Evolutionary conservation across 2,797 vertebrate species (phyloP).

Genomic region (Pipistrellus kuhlii): DNA sequence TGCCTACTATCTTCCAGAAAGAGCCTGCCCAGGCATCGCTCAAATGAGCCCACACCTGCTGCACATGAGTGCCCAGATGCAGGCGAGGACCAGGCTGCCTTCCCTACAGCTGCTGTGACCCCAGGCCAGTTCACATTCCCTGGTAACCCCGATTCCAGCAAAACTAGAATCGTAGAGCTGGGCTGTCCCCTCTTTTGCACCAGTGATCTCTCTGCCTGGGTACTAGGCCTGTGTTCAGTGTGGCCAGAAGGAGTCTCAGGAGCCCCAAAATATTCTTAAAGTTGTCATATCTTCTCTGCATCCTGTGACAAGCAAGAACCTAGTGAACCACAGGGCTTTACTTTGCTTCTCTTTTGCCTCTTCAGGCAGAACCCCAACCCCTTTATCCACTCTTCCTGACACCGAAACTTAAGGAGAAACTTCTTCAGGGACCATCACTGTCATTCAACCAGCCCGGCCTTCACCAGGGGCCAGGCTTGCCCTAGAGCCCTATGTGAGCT

Average conservation of each 20-base stretch:
- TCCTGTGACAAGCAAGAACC: background rate
- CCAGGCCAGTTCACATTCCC: no score
- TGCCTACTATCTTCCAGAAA: background rate
- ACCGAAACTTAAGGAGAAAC: background rate
- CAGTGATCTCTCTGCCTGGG: background rate
- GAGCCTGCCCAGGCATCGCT: background rate
- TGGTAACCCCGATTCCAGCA: background rate
- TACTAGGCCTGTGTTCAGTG: background rate
- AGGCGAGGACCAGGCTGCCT: accelerated
- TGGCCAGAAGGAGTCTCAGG: background rate
- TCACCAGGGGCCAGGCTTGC: background rate
- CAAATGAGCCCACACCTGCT: background rate
- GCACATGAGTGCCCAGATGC: no score
- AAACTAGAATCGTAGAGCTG: background rate
- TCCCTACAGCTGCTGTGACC: accelerated
- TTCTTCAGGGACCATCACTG: background rate
- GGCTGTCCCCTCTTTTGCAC: background rate
- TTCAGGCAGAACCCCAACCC: background rate
- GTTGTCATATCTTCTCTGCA: background rate
- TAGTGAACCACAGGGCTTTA: background rate
- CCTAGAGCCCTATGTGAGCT: background rate
- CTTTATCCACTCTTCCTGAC: background rate
- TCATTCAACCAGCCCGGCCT: background rate
- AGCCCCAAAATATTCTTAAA: no score
- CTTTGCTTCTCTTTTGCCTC: background rate